Conservation (phyloP, 2,888 invertebrate species). For the Lithophane ornitopus region DNA sequence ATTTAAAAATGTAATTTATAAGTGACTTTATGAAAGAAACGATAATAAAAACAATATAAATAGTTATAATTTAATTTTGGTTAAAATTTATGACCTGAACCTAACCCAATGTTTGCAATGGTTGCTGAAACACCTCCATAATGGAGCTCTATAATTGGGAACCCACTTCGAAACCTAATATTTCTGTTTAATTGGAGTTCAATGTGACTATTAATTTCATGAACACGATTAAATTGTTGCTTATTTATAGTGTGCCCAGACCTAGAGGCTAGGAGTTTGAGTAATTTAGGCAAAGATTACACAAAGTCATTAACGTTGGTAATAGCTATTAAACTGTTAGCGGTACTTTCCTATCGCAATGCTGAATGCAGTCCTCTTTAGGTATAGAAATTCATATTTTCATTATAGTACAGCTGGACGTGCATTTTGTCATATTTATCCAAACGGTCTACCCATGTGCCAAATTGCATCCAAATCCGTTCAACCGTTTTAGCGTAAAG, state of each 20-base stretch:
- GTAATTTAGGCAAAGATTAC: constrained; percentile 19
- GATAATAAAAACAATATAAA: too few relatives aligned
- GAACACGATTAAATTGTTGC: constrained; percentile 40
- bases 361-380: background rate
- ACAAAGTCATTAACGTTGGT: constrained; percentile 18
- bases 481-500: too few relatives aligned
- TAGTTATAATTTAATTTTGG: too few relatives aligned
- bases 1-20: too few relatives aligned
- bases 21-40: too few relatives aligned
- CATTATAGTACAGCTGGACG: background rate
- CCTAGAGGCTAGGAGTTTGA: constrained; percentile 8
- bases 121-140: constrained; percentile 12
- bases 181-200: constrained; percentile 58
- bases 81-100: background rate
- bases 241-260: constrained; percentile 45
- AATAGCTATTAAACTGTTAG: background rate
- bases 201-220: constrained; percentile 48
- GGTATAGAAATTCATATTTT: background rate
- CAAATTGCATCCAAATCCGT: too few relatives aligned
- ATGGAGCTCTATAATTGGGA: constrained; percentile 45
- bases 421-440: background rate
- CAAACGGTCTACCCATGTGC: too few relatives aligned
- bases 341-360: background rate
- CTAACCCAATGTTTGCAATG: background rate
- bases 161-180: constrained; percentile 54